phyloP scores from a whole-genome alignment of 92 coral and sea anemone species.

The Blastomussa wellsi region DNA sequence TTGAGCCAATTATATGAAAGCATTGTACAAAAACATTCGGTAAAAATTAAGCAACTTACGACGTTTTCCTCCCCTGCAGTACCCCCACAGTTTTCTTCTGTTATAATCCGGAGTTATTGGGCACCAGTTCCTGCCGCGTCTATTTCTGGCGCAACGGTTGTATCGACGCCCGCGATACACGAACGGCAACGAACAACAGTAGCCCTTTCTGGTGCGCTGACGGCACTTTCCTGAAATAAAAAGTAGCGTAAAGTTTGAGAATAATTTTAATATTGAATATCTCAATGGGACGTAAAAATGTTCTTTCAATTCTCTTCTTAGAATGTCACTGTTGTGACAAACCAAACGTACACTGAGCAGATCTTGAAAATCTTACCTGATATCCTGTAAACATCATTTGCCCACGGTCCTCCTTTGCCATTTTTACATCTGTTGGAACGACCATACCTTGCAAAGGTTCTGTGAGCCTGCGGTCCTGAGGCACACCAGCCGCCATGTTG shows the following conservation, averaged over 20 bases:
- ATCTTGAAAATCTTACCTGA: not conserved
- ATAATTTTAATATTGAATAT: no score
- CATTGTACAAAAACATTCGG: not conserved
- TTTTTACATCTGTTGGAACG: constrained; percentile 19
- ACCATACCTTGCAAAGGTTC: constrained; percentile 37
- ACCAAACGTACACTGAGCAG: not conserved
- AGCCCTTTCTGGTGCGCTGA: constrained; percentile 23
- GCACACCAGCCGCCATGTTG: constrained; percentile 43
- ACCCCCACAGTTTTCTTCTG: constrained; percentile 25
- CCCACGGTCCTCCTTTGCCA: constrained; percentile 53
- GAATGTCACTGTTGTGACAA: not conserved
- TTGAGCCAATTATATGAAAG: not conserved
- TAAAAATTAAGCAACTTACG: constrained; percentile 6
- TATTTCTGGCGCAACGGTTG: constrained; percentile 27
- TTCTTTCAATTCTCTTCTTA: not conserved
- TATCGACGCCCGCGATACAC: constrained; percentile 38
- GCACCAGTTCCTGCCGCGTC: constrained; percentile 31
- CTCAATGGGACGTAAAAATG: no score
- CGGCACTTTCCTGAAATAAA: constrained; percentile 24
- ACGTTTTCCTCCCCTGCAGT: constrained; percentile 34
- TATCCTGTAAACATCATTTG: constrained; percentile 45
- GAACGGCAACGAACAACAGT: constrained; percentile 40
- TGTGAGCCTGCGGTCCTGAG: constrained; percentile 33
- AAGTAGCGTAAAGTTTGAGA: not conserved
- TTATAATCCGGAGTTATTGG: constrained; percentile 24